Evolutionary conservation across 1,140 invertebrate genomes (phyloP), one percentile per base, ranked within the genome.

Genomic region (Phenacoccus solenopsis): DNA sequence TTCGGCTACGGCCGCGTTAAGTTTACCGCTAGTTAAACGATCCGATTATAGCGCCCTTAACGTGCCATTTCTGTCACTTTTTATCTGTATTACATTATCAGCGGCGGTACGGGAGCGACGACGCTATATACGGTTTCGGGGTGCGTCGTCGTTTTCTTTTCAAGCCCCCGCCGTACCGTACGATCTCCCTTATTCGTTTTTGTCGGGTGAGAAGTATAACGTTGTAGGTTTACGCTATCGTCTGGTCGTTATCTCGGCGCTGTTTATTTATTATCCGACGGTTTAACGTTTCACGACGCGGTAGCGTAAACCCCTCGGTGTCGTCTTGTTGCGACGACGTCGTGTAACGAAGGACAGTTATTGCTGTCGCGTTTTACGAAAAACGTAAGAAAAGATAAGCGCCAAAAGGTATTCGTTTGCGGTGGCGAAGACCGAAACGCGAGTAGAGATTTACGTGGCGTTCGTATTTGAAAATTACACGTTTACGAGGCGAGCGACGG

Each of bases 71-170:
- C 20, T 49, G 38, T 49, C 38, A 49, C 38, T 49, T 49, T 49
- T 49, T 49, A 49, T 49, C 38, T 49, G 38, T n/a, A n/a, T 49
- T 49, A 49, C 38, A 49, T 49, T 49, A 49, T 49, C 38, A n/a
- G 12, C 5, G 38, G 38, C 20, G 38, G 38, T n/a, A n/a, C 38
- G 38, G 13, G 3, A n/a, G 4, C 16, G 13, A 7, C 30, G 30
- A 7, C 30, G 30, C 13, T 16, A 49, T 49, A 49, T 2, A 9
- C 5, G 38, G 5, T n/a, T 4, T n/a, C 4, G 5, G 13, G 16
- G 16, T 49, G 12, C 2, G 38, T 2, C 20, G 3, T 16, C 16
- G 13, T 49, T 49, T 49, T 4, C 38, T n/a, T 49, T 49, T 49
- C 16, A 16, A 10, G 13, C 38, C 30, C 5, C 13, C 30, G 30